Percentiles rank a stretch among this genome's conserved stretches.
Evolutionary conservation across 2,113 vertebrate genomes (phyloP).

Genomic region (Podarcis muralis): DNA sequence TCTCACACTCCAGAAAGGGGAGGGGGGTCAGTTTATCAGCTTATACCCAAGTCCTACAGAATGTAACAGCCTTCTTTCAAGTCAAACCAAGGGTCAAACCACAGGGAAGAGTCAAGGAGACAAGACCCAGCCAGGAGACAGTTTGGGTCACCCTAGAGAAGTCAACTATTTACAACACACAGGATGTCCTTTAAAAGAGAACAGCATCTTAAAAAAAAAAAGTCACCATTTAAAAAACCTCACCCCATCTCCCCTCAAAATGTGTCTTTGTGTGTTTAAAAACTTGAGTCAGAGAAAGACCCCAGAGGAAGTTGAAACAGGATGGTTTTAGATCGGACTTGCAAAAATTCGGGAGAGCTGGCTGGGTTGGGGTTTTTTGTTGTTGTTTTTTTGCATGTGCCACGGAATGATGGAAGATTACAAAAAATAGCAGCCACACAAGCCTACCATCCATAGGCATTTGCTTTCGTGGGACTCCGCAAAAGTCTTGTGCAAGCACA

Average conservation of each 20-base stretch:
- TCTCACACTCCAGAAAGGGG: neutral
- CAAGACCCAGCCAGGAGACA: neutral
- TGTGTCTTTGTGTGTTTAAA: neutral
- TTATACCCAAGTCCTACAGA: too few species aligned
- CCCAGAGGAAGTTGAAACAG: neutral
- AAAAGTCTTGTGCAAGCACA: neutral
- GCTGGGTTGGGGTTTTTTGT: neutral
- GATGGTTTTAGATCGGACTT: neutral
- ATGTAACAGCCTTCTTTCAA: neutral
- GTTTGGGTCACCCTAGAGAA: too few species aligned
- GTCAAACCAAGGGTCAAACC: neutral
- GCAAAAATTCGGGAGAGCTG: neutral
- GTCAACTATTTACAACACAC: neutral
- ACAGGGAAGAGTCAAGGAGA: neutral
- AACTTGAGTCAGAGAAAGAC: neutral
- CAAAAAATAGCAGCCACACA: conserved; percentile 33
- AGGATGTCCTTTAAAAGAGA: neutral
- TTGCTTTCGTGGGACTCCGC: neutral
- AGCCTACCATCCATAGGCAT: neutral
- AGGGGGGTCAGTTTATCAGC: neutral
- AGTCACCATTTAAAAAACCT: neutral
- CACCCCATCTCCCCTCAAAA: neutral
- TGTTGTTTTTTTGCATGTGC: neutral
- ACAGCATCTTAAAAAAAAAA: neutral
- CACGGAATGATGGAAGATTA: fast-evolving